A percentile compares a stretch with the other conserved stretches of the same genome.
These are phyloP conservation scores for Tragelaphus eurycerus DNA, from an alignment of 2,797 vertebrate species.

Conservation along the genomic window DNA sequence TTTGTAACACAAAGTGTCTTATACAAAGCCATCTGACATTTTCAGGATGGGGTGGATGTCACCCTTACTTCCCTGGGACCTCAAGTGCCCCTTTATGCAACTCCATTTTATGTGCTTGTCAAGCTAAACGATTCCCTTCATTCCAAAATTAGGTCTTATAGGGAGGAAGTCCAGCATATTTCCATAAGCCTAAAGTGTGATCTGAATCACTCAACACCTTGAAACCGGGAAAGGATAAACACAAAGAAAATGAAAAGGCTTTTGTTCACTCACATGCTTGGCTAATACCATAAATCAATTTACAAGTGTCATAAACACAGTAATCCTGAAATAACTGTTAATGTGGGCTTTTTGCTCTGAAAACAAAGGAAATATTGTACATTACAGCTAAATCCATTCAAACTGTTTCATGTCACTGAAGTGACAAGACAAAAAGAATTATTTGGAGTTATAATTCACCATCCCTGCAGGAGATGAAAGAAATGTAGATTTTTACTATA, in stretches of 20 bases:
- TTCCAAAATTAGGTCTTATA: slow-evolving; percentile 2
- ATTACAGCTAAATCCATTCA: not conserved
- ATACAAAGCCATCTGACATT: slow-evolving; percentile 37
- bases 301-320: slow-evolving; percentile 58
- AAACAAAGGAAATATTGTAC: slow-evolving; percentile 33
- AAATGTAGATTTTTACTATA: not conserved
- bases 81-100: slow-evolving; percentile 53
- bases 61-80: slow-evolving; percentile 62
- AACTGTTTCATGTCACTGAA: slow-evolving; percentile 24
- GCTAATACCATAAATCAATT: slow-evolving; percentile 54
- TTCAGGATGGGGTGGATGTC: slow-evolving; percentile 33
- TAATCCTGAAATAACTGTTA: slow-evolving; percentile 50
- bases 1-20: not conserved
- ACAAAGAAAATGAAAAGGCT: slow-evolving; percentile 21
- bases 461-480: not conserved
- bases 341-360: slow-evolving; percentile 27
- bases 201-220: not conserved
- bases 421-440: slow-evolving; percentile 63
- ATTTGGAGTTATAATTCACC: slow-evolving; percentile 39
- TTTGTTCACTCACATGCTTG: not conserved
- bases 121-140: slow-evolving; percentile 55
- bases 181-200: not conserved
- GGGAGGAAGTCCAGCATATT: not conserved
- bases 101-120: slow-evolving; percentile 24
- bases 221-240: not conserved